Percentiles rank a stretch among this genome's conserved stretches.
phyloP scores from a whole-genome alignment of 2,113 vertebrate species.

The Dipodomys spectabilis region DNA sequence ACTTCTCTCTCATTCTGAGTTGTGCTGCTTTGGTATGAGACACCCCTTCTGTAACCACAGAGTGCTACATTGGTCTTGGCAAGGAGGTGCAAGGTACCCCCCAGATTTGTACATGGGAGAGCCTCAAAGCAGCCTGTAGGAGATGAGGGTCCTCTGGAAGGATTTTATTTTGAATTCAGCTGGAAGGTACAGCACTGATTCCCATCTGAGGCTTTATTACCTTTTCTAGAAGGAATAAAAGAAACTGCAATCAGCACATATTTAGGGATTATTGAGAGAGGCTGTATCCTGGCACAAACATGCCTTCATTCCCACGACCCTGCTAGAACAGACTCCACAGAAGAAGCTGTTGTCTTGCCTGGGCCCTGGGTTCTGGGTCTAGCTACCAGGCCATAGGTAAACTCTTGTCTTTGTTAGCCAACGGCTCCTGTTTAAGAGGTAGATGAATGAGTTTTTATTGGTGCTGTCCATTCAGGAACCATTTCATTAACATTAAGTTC shows the following conservation, averaged over 20 bases:
- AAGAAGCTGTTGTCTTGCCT: not conserved
- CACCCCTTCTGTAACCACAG: not conserved
- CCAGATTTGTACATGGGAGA: not conserved
- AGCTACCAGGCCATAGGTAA: not conserved
- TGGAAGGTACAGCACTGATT: not conserved
- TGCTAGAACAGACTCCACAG: not conserved
- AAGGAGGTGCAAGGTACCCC: not conserved
- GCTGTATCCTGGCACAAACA: not conserved
- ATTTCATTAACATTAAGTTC: not conserved
- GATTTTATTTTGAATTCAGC: conserved; percentile 39
- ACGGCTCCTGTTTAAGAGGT: not conserved
- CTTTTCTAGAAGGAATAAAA: not conserved
- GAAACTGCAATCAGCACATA: not conserved
- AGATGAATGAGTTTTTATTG: not conserved
- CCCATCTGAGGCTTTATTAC: not conserved
- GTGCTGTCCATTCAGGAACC: conserved; percentile 2
- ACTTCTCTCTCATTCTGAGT: not conserved
- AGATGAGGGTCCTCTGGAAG: not conserved
- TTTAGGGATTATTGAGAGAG: not conserved
- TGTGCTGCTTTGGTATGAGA: not conserved
- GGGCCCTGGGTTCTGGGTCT: not conserved
- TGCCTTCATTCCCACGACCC: not conserved
- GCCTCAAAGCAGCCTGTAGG: not conserved
- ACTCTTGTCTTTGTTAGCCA: not conserved
- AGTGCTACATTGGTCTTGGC: not conserved